Evolutionary conservation across 2,113 vertebrate genomes (phyloP), one percentile per base, ranked within the genome.

Genomic region (Stegastes partitus): DNA sequence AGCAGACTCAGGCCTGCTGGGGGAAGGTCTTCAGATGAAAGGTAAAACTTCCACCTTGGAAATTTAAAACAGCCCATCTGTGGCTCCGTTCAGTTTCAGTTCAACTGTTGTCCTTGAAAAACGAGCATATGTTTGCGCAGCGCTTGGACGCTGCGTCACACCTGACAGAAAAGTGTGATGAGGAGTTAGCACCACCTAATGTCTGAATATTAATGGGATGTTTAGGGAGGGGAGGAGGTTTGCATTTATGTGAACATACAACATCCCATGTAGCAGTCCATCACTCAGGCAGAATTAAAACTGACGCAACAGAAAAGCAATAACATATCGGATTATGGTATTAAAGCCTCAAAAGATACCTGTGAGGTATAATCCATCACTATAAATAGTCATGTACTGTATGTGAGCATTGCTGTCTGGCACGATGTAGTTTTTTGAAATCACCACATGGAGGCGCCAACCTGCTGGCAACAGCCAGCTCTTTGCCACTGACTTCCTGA

Each of bases 21-120:
- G 31, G 14, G 47, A 47, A 65, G 19, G 53, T 31, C 65, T 65
- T 54, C 26, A 31, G 53, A 63, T 51, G 15, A 63, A 72, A 77
- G 59, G 25, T 25, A 68, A 45, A 79, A 59, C 26, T 11, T 64
- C 68, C 18, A 73, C 58, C 51, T 31, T 42, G 51, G 16, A 47
- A 23, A 68, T 28, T 18, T 39, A 55, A 66, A 65, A 68, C n/a
- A 50, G 50, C 22, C 58, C 54, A 56, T 83, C 79, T 81, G 72
- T 50, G 50, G 50, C 23, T 59, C 57, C 3, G 22, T 68, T 55
- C 42, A 44, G 11, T 42, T 39, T 15, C n/a, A 39, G 11, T 73
- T 70, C 26, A 64, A 18, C 37, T 37, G 61, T 2, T 57, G 25
- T 68, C 68, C 58, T 82, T 64, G 53, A 31, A 59, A 57, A 54